Base-by-base conservation (phyloP, 37 sponge, comb jelly and placozoan genomes). In the Crambe crambe region DNA sequence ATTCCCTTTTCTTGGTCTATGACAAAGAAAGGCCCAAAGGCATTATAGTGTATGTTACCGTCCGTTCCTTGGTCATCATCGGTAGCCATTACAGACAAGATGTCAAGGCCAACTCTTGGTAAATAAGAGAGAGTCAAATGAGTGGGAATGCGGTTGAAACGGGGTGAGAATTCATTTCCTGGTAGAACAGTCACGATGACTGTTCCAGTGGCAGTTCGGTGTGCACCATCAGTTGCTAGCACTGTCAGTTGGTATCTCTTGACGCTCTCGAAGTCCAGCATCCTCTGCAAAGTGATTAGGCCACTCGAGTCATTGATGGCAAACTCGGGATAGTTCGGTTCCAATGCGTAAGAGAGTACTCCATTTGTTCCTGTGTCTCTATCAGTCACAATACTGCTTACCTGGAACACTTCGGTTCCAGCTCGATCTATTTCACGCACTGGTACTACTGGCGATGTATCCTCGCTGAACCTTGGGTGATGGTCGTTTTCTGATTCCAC, bases 1-100 rank as follows among this genome's bases (percentile, higher is more conserved):
- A 83, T 36, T 38, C 94, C 94, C 30, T 57, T 72, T 12, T 34
- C 29, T 51, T 43, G 37, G 47, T 85, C 89, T 36, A 93, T 68
- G 4, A 10, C 35, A 60, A 89, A 89, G 31, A 42, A 21, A 0
- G 54, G 26, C 65, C 63, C 39, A 26, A 38, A 20, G 8, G 73
- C 42, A 30, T 38, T 73, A 38, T 80, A 79, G 18, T 51, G 25
- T 34, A 71, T 74, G 2, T 38, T 40, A 3, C 72, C 56, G 6
- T 75, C 70, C 25, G 62, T 31, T 38, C 89, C 89, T 0, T 54
- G 42, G 37, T 93, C 94, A 0, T 29, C 27, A 82, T 93, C 94
- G 27, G 42, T 72, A 17, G 94, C 94, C 20, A 23, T 68, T 5
- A 89, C 42, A 2, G 15, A 30, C 34, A 83, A 79, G 9, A 93